phyloP scores from a whole-genome alignment of 1,140 invertebrate genomes.

The Platyura marginata region DNA sequence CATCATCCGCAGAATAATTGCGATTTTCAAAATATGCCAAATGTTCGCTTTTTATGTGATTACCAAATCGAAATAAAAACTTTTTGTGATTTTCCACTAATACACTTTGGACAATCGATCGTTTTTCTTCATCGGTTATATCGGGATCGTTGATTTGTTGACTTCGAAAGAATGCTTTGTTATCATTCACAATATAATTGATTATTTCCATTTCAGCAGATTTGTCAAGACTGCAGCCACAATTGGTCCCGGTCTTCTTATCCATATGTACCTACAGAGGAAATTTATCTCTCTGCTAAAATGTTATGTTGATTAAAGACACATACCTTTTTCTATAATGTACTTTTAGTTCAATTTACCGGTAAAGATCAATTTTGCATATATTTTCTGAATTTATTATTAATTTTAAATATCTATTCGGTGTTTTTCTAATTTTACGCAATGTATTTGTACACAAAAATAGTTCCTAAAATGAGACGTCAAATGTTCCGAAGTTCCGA shows the following conservation, averaged over 20 bases:
- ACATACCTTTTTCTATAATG: too few relatives aligned
- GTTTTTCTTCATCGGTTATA: slow-evolving; percentile 45
- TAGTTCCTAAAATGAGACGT: too few relatives aligned
- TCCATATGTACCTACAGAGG: too few relatives aligned
- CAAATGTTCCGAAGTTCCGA: too few relatives aligned
- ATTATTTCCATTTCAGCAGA: background rate
- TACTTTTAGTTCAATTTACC: too few relatives aligned
- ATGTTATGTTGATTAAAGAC: too few relatives aligned
- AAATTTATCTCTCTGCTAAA: too few relatives aligned
- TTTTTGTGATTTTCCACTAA: slow-evolving; percentile 39
- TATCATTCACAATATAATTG: background rate
- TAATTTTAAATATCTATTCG: background rate
- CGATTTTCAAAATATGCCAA: slow-evolving; percentile 37
- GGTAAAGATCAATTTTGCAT: too few relatives aligned
- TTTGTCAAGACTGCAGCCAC: too few relatives aligned
- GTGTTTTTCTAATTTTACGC: background rate
- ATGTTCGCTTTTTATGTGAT: slow-evolving; percentile 44
- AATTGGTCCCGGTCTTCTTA: too few relatives aligned
- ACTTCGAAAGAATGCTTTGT: slow-evolving; percentile 36
- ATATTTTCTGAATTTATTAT: too few relatives aligned
- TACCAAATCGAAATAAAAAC: slow-evolving; percentile 62
- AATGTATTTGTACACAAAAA: too few relatives aligned
- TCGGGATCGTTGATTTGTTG: slow-evolving; percentile 62
- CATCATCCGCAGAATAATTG: slow-evolving; percentile 16
- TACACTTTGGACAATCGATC: slow-evolving; percentile 41